Conservation (phyloP, 2,113 vertebrate species). For the western clawed frog (Xenopus tropicalis) region UCB_Xtro_10.0 CM004443.2:69830501-69831000, state of each 20-base stretch:
- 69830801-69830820: constrained; percentile 25
- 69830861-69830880: constrained; percentile 52
- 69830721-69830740: not conserved
- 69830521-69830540: no score
- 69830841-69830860: constrained; percentile 47
- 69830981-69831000: constrained; percentile 26
- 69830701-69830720: no score
- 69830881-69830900: constrained; percentile 51
- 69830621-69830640: no score
- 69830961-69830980: constrained; percentile 42
- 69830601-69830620: no score
- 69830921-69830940: constrained; percentile 55
- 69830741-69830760: not conserved
- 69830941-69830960: constrained; percentile 45
- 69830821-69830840: constrained; percentile 45
- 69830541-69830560: no score
- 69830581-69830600: no score
- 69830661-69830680: no score
- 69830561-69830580: no score
- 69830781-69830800: not conserved
- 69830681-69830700: no score
- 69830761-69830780: not conserved
- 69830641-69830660: no score
- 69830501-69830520: no score
- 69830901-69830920: constrained; percentile 60